phyloP scores from a whole-genome alignment of 2,113 vertebrate genomes.

The Nematolebias whitei region DNA sequence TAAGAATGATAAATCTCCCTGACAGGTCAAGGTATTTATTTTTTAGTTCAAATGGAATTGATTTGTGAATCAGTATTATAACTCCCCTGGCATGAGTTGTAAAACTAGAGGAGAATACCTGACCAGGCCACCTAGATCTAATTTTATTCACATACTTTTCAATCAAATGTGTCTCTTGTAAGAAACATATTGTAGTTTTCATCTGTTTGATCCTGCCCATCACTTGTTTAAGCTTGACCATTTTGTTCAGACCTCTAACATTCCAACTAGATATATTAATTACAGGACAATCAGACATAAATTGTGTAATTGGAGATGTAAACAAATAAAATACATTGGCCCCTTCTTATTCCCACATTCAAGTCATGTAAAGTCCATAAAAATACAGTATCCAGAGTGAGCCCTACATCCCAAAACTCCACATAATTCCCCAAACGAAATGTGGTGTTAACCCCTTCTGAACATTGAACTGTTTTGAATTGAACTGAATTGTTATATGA shows the following conservation, averaged over 20 bases:
- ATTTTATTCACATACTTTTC: background rate
- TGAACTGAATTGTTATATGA: background rate
- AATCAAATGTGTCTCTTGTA: background rate
- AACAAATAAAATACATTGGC: background rate
- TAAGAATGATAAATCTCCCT: background rate
- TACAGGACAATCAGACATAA: background rate
- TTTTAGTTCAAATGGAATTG: background rate
- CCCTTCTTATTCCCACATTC: background rate
- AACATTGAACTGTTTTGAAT: too few species aligned
- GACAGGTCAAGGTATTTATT: background rate
- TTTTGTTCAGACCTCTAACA: background rate
- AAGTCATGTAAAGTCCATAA: background rate
- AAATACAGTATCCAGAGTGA: background rate
- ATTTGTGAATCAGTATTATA: background rate
- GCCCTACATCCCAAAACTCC: background rate
- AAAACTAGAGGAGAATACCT: background rate
- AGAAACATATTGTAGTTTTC: background rate
- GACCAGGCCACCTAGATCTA: background rate
- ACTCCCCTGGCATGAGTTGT: constrained; percentile 1
- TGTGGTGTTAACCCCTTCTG: too few species aligned
- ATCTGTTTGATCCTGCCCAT: background rate
- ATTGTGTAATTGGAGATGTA: background rate
- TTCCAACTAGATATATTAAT: background rate
- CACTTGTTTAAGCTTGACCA: constrained; percentile 1
- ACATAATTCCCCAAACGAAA: too few species aligned